These are phyloP conservation scores for Sceloporus tristichus DNA, from an alignment of 2,113 vertebrate genomes.

Conservation along the genomic window DNA sequence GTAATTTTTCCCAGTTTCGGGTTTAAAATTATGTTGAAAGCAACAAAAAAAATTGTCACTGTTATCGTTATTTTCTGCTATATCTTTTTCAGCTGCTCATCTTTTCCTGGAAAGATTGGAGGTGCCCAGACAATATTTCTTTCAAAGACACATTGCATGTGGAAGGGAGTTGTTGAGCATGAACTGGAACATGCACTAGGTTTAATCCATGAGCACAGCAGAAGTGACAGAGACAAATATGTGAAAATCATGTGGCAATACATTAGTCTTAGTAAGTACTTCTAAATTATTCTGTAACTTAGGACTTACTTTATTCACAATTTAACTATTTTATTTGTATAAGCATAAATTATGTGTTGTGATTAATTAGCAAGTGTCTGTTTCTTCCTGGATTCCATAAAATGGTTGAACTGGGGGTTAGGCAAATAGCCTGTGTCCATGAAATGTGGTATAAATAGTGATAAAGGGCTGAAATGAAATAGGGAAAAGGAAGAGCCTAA, in stretches of 20 bases:
- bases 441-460: too few species aligned
- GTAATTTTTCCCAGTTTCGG: too few species aligned
- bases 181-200: slow-evolving; percentile 79
- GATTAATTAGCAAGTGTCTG: too few species aligned
- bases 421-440: too few species aligned
- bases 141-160: slow-evolving; percentile 66
- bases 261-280: slow-evolving; percentile 67
- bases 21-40: neutral
- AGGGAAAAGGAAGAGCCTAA: too few species aligned
- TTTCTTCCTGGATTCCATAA: too few species aligned
- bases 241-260: slow-evolving; percentile 74
- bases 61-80: neutral
- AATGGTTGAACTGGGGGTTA: too few species aligned
- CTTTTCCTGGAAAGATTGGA: slow-evolving; percentile 69
- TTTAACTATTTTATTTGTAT: neutral
- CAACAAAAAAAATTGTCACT: neutral
- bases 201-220: slow-evolving; percentile 78
- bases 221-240: slow-evolving; percentile 77
- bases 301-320: neutral
- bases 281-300: neutral
- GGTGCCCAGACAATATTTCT: slow-evolving; percentile 70
- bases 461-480: too few species aligned
- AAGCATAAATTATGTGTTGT: neutral
- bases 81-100: slow-evolving; percentile 73
- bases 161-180: slow-evolving; percentile 74